Conservation (phyloP, 2,888 invertebrate species). For the Troglohyphantes excavatus region DNA sequence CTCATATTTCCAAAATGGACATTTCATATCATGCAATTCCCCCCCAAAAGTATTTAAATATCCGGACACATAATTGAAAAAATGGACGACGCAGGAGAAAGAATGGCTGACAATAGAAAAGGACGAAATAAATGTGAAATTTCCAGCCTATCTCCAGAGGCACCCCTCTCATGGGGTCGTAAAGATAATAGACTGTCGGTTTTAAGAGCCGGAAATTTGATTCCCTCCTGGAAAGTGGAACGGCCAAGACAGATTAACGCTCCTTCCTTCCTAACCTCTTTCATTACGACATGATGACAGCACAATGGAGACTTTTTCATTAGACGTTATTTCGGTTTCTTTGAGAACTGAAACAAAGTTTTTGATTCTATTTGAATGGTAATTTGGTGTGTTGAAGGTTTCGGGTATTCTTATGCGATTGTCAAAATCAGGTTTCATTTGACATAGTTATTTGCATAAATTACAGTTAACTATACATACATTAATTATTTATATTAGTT, state of each 20-base stretch:
- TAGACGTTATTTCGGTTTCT: background rate
- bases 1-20: no score
- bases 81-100: background rate
- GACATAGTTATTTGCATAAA: no score
- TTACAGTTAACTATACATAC: no score
- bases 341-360: background rate
- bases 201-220: constrained; percentile 76
- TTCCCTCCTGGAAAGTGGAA: constrained; percentile 61
- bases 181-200: constrained; percentile 69
- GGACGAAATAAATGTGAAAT: background rate
- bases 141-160: background rate
- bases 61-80: background rate
- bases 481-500: no score
- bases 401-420: no score
- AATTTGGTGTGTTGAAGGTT: no score
- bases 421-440: no score
- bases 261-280: constrained; percentile 54
- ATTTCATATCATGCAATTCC: no score
- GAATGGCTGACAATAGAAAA: constrained; percentile 2
- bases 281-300: constrained; percentile 48
- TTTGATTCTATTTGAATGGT: no score
- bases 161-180: constrained; percentile 45
- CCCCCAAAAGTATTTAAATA: background rate
- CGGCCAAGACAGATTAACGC: constrained; percentile 69
- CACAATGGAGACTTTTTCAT: background rate